Evolutionary conservation across 2,888 invertebrate species (phyloP).

Genomic region (Lamproptera curius): DNA sequence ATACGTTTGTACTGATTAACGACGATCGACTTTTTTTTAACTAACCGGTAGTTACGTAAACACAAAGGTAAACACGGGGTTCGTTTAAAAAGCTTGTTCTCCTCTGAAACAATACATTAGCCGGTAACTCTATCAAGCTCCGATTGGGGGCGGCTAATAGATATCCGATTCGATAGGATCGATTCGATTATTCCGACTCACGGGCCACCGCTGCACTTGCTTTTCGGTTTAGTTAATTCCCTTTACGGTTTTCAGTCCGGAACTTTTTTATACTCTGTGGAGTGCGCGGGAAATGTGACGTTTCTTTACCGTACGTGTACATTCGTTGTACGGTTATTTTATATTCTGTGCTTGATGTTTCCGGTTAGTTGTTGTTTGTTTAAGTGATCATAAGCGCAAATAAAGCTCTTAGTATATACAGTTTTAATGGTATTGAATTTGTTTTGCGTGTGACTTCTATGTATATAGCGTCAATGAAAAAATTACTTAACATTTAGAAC

Average conservation of each 20-base stretch:
- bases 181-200: constrained; percentile 61
- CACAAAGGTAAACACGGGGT: constrained; percentile 1
- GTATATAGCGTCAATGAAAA: no score
- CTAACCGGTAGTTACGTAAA: no score
- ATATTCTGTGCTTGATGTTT: no score
- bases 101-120: constrained; percentile 54
- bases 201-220: constrained; percentile 31
- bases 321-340: no score
- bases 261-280: constrained; percentile 10
- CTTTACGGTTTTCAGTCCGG: constrained; percentile 25
- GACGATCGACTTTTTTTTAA: no score
- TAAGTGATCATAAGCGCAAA: no score
- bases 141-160: constrained; percentile 61
- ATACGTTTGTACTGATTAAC: no score
- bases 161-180: constrained; percentile 44
- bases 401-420: no score
- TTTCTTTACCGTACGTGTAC: background rate
- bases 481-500: no score
- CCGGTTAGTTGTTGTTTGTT: no score
- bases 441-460: no score
- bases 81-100: constrained; percentile 19
- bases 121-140: constrained; percentile 44
- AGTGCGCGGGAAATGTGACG: background rate
- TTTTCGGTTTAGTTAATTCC: constrained; percentile 27
- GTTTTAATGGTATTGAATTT: no score